A percentile compares a stretch with the other conserved stretches of the same genome.
Evolutionary conservation across 2,797 vertebrate genomes (phyloP).

Genomic region (Rallus crepitans): DNA sequence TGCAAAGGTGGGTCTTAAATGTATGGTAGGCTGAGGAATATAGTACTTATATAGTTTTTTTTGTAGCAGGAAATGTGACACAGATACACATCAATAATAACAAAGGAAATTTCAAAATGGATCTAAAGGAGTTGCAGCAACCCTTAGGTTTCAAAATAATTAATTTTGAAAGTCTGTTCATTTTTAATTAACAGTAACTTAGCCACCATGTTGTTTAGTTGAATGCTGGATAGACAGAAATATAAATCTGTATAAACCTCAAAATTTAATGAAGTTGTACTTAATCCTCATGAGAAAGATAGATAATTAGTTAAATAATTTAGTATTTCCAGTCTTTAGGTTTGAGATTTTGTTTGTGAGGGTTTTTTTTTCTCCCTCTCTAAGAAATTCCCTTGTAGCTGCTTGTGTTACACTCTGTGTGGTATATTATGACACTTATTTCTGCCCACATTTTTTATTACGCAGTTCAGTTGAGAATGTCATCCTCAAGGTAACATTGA

Average conservation of each 20-base stretch:
- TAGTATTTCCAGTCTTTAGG: neutral
- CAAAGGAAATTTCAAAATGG: neutral
- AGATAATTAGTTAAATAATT: neutral
- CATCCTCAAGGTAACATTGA: neutral
- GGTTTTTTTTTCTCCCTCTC: neutral
- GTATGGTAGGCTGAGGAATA: neutral
- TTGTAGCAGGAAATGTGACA: neutral
- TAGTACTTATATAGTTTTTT: neutral
- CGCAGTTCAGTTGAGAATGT: neutral
- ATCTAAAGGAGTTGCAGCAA: neutral
- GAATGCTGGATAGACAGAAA: neutral
- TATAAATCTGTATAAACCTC: neutral
- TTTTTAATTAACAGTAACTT: neutral
- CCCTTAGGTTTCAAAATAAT: neutral
- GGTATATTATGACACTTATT: neutral
- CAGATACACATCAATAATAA: neutral
- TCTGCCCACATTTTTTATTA: neutral
- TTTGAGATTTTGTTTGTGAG: neutral
- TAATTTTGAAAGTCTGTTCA: neutral
- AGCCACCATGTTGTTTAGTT: neutral
- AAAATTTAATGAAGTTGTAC: neutral
- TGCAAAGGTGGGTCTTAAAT: constrained; percentile 84
- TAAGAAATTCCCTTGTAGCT: neutral
- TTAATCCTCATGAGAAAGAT: neutral
- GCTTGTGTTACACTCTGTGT: neutral